Evolutionary conservation across 1,140 invertebrate genomes (phyloP).

Genomic region (Drosophila murphyi): DNA sequence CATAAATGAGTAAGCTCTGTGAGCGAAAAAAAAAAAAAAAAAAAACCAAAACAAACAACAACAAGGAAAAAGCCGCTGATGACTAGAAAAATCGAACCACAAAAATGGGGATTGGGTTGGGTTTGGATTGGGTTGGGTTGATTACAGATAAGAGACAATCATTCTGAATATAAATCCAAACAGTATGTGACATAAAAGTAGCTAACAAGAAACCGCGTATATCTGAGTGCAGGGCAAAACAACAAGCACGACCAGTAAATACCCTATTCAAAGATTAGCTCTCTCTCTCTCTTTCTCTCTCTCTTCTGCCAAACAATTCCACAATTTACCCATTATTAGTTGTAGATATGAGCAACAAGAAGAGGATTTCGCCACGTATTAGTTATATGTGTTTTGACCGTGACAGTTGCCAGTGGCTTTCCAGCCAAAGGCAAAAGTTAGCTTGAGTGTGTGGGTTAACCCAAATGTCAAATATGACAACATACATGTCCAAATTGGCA

Average conservation of each 20-base stretch:
- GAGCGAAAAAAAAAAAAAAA: slow-evolving; percentile 6
- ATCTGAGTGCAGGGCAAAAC: neutral
- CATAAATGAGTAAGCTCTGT: slow-evolving; percentile 22
- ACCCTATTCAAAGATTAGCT: slow-evolving; percentile 11
- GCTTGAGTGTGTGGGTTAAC: no score
- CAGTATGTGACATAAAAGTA: slow-evolving; percentile 56
- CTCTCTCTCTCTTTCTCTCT: no score
- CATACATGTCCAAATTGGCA: slow-evolving; percentile 4
- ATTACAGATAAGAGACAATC: slow-evolving; percentile 45
- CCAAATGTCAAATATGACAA: slow-evolving; percentile 35
- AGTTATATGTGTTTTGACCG: slow-evolving; percentile 58
- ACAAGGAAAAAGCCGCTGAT: slow-evolving; percentile 1
- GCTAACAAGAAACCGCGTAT: slow-evolving; percentile 1
- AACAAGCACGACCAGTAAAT: slow-evolving; percentile 48
- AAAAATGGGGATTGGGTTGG: neutral
- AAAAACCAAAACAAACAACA: neutral
- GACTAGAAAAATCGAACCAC: neutral
- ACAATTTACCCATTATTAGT: no score
- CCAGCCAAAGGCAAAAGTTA: no score
- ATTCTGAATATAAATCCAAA: slow-evolving; percentile 74
- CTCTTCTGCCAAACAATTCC: no score
- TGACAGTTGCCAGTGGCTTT: slow-evolving; percentile 41
- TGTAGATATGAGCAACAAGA: slow-evolving; percentile 27
- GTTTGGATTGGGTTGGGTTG: neutral
- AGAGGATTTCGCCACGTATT: slow-evolving; percentile 68